Evolutionary conservation across 1,140 invertebrate genomes (phyloP).

Genomic region (Matsumurasca onukii): DNA sequence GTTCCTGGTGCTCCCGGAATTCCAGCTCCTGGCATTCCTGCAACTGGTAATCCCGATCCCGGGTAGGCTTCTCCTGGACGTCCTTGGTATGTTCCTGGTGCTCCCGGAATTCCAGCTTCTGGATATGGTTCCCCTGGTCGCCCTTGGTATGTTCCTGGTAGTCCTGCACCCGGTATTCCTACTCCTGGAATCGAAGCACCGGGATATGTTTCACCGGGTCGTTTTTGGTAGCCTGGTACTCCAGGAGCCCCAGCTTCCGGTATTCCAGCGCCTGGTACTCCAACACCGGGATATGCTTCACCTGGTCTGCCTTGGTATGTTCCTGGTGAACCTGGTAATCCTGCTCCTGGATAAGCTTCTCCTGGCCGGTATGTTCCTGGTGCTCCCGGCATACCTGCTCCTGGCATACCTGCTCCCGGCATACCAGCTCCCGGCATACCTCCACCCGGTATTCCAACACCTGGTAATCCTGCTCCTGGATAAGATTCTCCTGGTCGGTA

Average conservation of each 20-base stretch:
- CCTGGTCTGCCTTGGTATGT: conserved; percentile 23
- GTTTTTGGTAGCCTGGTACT: too few relatives aligned
- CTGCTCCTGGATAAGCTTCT: conserved; percentile 22
- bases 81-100: conserved; percentile 29
- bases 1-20: conserved; percentile 29
- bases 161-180: conserved; percentile 18
- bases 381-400: too few relatives aligned
- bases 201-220: too few relatives aligned
- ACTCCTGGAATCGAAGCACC: not conserved
- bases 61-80: conserved; percentile 31
- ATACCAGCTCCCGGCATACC: conserved; percentile 10
- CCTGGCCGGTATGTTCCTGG: conserved; percentile 27
- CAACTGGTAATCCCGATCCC: conserved; percentile 33
- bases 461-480: conserved; percentile 22
- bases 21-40: conserved; percentile 31
- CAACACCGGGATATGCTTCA: conserved; percentile 27
- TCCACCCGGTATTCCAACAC: conserved; percentile 16
- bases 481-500: conserved; percentile 22
- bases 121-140: conserved; percentile 4
- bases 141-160: conserved; percentile 30
- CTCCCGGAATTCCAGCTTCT: conserved; percentile 33
- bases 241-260: conserved; percentile 30
- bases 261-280: conserved; percentile 17
- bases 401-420: conserved; percentile 10
- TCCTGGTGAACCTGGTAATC: conserved; percentile 19